A percentile compares a stretch with the other conserved stretches of the same genome.
These are phyloP conservation scores for Atta texana DNA, from an alignment of 1,140 invertebrate genomes.

Conservation along the genomic window DNA sequence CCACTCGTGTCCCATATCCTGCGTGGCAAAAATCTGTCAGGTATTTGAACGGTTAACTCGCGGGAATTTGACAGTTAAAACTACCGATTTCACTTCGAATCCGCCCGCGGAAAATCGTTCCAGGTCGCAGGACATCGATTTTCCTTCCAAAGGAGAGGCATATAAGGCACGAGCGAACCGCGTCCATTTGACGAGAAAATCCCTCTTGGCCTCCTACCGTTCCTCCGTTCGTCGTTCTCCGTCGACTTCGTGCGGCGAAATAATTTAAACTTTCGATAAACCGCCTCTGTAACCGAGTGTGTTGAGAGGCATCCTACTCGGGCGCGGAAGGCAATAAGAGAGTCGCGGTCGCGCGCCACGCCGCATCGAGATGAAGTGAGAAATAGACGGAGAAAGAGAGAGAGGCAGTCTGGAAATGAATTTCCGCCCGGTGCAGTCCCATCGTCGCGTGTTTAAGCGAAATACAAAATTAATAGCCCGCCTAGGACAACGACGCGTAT, in stretches of 20 bases:
- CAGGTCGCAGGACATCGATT: conserved; percentile 75
- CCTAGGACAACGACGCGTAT: conserved; percentile 46
- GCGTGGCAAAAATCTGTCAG: conserved; percentile 37
- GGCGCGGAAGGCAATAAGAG: conserved; percentile 73
- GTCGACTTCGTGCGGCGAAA: conserved; percentile 62
- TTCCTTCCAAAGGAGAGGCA: conserved; percentile 62
- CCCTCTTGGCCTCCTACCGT: not conserved
- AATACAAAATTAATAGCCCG: conserved; percentile 76
- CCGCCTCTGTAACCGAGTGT: conserved; percentile 72
- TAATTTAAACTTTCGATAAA: conserved; percentile 77
- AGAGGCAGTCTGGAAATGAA: conserved; percentile 69
- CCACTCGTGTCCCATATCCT: conserved; percentile 15
- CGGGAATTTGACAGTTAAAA: conserved; percentile 72
- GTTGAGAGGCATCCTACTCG: conserved; percentile 57
- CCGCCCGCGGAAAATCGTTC: conserved; percentile 71
- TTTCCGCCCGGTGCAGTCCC: conserved; percentile 72
- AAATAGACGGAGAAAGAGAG: conserved; percentile 1
- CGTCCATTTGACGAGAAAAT: conserved; percentile 73
- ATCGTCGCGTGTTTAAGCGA: conserved; percentile 74
- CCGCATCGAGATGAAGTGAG: conserved; percentile 4
- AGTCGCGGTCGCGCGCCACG: conserved; percentile 62
- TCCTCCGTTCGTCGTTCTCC: conserved; percentile 26
- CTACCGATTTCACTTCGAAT: conserved; percentile 68
- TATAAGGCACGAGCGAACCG: conserved; percentile 68
- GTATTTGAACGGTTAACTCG: conserved; percentile 70